Evolutionary conservation across 2,113 vertebrate genomes (phyloP), one percentile per base, ranked within the genome.

Genomic region (Scolopax mira): DNA sequence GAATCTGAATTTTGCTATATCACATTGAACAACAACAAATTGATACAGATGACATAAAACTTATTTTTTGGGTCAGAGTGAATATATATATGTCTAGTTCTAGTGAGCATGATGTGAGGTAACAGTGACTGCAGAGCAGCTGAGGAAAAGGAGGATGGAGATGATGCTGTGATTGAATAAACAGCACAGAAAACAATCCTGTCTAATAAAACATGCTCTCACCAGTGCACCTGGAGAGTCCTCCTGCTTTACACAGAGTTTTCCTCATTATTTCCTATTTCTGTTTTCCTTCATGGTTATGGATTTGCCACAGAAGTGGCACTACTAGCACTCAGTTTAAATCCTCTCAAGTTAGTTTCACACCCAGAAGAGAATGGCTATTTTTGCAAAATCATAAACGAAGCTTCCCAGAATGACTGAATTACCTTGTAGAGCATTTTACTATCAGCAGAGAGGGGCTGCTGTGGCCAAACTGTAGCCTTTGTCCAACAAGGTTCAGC

Each of bases 351-450:
- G 46, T 65, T 86, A 86, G 54, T 73, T 78, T 93, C 52, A 66
- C 41, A 81, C 39, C 33, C 44, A 81, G 39, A 90, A 94, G 24
- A 88, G 51, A 93, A 57, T 52, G 39, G 24, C 48, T 81, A 64
- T 87, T 95, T 94, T 78, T 84, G n/a, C 33, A 94, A 86, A 96
- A 83, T 42, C 72, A 51, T 39, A 84, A 93, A 88, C 67, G 28
- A 60, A 78, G 37, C 30, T 17, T 67, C 78, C 86, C 75, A 74
- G 54, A 90, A 94, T 58, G 60, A 80, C 51, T 35, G 69, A 77
- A 80, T 85, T 90, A 73, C 44, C 60, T 83, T 57, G 51, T 46
- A 73, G 71, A 83, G 8, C 42, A 73, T 80, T 85, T 86, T 80
- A 77, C 85, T 62, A 42, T 51, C 64, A 84, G 48, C 21, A 94